phyloP scores from a whole-genome alignment of 2,113 vertebrate genomes.

The Cepphus grylle region DNA sequence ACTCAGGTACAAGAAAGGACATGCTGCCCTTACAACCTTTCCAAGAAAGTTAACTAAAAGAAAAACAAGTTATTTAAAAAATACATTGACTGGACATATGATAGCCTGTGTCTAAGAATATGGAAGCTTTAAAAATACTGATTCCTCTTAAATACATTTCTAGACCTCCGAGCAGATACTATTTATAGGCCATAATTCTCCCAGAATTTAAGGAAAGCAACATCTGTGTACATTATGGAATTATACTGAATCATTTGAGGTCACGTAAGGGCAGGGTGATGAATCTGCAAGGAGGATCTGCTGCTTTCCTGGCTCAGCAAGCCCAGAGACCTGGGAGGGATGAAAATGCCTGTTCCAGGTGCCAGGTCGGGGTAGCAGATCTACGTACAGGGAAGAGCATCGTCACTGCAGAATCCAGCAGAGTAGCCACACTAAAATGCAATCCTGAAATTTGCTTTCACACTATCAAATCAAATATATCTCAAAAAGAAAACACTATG shows the following conservation, averaged over 20 bases:
- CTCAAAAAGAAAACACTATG: background rate
- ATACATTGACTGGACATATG: background rate
- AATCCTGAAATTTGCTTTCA: background rate
- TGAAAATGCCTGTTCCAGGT: background rate
- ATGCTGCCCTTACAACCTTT: background rate
- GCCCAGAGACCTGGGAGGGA: background rate
- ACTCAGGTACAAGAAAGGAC: background rate
- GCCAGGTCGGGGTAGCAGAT: background rate
- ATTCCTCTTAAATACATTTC: background rate
- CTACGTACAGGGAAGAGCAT: background rate
- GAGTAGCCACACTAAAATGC: background rate
- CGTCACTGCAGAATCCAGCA: background rate
- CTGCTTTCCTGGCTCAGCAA: background rate
- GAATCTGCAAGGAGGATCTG: background rate
- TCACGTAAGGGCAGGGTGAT: background rate
- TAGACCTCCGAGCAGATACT: background rate
- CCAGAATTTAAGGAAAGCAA: background rate
- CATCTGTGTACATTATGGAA: background rate
- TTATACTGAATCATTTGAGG: background rate
- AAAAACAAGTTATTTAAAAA: background rate
- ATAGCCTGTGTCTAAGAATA: background rate
- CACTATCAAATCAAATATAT: background rate
- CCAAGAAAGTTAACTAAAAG: background rate
- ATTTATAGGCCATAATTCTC: background rate
- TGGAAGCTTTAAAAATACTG: background rate